Evolutionary conservation across 2,888 invertebrate species (phyloP), one percentile per base, ranked within the genome.

Genomic region (Drosophila dives): DNA sequence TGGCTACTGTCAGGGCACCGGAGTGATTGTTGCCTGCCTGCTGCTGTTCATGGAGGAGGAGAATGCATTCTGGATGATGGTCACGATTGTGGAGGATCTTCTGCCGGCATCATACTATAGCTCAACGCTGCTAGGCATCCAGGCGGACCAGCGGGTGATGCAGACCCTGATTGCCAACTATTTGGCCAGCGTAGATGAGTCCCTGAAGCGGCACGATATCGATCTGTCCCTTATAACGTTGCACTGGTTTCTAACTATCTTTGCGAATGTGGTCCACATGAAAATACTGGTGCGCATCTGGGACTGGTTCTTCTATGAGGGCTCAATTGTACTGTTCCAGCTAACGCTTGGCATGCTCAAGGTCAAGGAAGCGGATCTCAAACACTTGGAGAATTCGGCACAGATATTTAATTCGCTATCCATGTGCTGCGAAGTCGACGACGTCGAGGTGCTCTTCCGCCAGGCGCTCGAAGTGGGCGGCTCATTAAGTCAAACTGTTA

Each of bases 1-100:
- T 60, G 92, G 92, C 4, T 93, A 93, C 64, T 93, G 93, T 63
- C 93, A 93, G 60, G 93, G 93, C 8, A 93, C 93, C 0, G 93
- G 93, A 0, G 93, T 93, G 94, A 99, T 99, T 92, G 98, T 97
- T 34, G 98, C 99, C 20, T 98, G 97, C 45, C 94, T 99, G 56
- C 94, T 99, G 70, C 94, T 99, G 10, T 95, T 99, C 71, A 95
- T 99, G 94, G 99, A 99, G 93, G 99, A 99, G 94, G 99, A 99
- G 93, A 98, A 99, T 93, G 97, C 98, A 48, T 99, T 99, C 94
- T 99, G 99, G 99, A 97, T 99, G 94, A 98, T 99, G 97, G 97
- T 98, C 83, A 97, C 99, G 6, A 97, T 99, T 86, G 98, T 99
- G n/a, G 99, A 99, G 94, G 99, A 99, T 93, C 94, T 99, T 17